A percentile compares a stretch with the other conserved stretches of the same genome.
phyloP scores from a whole-genome alignment of 1,140 invertebrate genomes.

The Capitella teleta region DNA sequence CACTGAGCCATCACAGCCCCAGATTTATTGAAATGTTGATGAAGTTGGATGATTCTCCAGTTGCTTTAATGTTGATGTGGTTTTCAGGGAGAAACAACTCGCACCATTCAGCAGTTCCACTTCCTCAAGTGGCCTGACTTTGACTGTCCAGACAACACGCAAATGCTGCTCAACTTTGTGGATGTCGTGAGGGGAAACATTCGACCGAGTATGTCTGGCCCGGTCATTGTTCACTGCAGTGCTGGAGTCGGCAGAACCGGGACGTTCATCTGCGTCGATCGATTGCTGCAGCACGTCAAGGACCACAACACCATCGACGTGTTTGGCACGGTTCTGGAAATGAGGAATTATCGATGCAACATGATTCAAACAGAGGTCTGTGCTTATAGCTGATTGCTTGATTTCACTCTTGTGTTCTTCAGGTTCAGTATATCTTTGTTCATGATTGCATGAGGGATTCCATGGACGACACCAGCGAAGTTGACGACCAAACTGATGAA shows the following conservation, averaged over 20 bases:
- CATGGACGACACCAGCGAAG: neutral
- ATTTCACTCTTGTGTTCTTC: neutral
- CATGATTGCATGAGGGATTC: neutral
- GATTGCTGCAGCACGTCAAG: conserved; percentile 59
- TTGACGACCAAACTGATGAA: neutral
- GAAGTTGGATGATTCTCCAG: no score
- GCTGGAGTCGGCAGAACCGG: conserved; percentile 96
- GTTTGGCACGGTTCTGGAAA: conserved; percentile 90
- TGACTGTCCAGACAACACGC: conserved; percentile 36
- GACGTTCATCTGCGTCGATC: conserved; percentile 91
- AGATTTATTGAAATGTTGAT: no score
- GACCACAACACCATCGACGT: conserved; percentile 71
- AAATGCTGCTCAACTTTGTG: conserved; percentile 35
- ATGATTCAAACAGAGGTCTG: conserved; percentile 68
- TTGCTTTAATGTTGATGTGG: no score
- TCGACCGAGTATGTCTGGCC: conserved; percentile 18
- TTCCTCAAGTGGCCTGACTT: conserved; percentile 41
- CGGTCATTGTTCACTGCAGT: conserved; percentile 50
- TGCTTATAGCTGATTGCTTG: neutral
- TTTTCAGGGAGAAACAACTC: conserved; percentile 25
- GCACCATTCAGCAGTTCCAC: conserved; percentile 36
- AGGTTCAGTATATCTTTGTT: conserved; percentile 6
- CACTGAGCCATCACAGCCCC: no score
- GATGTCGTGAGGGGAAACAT: conserved; percentile 26
- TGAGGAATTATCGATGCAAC: conserved; percentile 91